Conservation (phyloP, 2,888 invertebrate species). For the Hetaerina titia region DNA sequence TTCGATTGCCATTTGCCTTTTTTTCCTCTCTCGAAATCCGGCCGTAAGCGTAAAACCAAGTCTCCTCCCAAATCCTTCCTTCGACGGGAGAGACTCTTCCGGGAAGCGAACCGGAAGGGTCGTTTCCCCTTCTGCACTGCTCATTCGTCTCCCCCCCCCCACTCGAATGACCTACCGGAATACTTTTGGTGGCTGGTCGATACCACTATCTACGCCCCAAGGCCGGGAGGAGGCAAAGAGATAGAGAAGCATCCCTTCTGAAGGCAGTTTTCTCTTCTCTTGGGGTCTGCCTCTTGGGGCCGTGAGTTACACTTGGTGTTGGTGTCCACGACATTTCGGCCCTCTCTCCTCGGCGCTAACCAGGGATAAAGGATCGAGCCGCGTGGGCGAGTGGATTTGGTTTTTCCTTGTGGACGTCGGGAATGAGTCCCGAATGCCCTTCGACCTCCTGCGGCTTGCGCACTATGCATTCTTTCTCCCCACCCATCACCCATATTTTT, state of each 20-base stretch:
- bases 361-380: background rate
- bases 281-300: background rate
- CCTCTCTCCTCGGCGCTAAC: background rate
- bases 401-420: background rate
- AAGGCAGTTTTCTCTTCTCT: background rate
- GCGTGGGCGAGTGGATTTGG: background rate
- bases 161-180: conserved; percentile 23
- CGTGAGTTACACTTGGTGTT: background rate
- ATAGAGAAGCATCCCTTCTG: background rate
- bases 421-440: background rate
- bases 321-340: background rate
- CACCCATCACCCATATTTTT: background rate
- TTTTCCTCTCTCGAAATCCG: background rate
- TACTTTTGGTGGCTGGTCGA: conserved; percentile 20
- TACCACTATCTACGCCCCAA: background rate
- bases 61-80: background rate
- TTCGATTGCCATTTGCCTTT: background rate
- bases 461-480: background rate
- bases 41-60: background rate
- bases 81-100: background rate
- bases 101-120: conserved; percentile 32
- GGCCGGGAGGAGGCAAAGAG: background rate
- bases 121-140: conserved; percentile 19
- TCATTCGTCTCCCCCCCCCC: background rate
- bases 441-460: background rate